These are phyloP conservation scores for Philhelius pedissequus DNA, from an alignment of 2,888 invertebrate species.

Conservation along the genomic window DNA sequence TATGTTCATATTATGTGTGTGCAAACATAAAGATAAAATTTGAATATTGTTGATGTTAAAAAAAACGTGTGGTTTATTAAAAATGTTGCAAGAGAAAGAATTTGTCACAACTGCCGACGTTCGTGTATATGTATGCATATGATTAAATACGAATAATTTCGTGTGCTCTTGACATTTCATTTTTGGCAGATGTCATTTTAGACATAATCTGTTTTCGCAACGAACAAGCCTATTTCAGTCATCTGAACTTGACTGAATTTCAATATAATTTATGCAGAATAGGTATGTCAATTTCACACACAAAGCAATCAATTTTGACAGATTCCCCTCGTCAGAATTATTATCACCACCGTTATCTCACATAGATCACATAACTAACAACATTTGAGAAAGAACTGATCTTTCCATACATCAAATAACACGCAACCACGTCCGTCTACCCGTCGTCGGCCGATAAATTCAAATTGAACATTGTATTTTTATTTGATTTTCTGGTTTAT, in stretches of 20 bases:
- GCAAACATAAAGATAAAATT: no score
- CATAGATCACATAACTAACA: neutral
- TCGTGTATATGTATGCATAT: no score
- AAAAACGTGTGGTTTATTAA: neutral
- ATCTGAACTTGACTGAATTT: neutral
- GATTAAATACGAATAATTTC: neutral
- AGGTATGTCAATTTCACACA: neutral
- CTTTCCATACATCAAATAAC: slow-evolving; percentile 6
- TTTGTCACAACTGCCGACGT: no score
- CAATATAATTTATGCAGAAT: neutral
- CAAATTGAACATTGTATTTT: slow-evolving; percentile 33
- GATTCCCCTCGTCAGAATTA: neutral
- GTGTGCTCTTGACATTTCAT: neutral
- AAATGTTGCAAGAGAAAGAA: no score
- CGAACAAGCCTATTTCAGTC: neutral
- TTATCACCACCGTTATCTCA: neutral
- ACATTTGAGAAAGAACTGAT: neutral
- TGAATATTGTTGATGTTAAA: neutral
- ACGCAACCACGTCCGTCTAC: neutral
- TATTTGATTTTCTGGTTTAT: slow-evolving; percentile 51
- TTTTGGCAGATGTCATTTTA: neutral
- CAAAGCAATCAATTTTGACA: neutral
- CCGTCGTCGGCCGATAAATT: slow-evolving; percentile 5
- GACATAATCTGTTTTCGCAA: no score
- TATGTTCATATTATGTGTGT: no score